These are phyloP conservation scores for Sardina pilchardus DNA, from an alignment of 2,113 vertebrate species.

Conservation along the genomic window DNA sequence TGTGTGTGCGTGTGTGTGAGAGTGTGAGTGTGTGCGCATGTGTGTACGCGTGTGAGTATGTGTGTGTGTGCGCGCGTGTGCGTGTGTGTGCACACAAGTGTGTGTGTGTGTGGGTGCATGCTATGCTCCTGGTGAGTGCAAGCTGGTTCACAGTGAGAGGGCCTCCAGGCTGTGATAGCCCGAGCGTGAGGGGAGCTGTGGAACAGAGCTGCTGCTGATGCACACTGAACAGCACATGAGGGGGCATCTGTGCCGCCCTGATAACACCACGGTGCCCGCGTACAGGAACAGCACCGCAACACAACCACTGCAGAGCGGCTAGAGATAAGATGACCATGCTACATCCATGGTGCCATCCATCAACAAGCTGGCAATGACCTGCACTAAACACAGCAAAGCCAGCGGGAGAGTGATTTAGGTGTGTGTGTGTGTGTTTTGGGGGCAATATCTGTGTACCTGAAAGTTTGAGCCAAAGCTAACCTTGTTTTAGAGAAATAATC, in stretches of 20 bases:
- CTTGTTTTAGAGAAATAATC: slow-evolving; percentile 2
- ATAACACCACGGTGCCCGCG: background rate
- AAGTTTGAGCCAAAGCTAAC: background rate
- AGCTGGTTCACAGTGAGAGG: background rate
- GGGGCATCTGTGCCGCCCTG: background rate
- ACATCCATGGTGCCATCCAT: background rate
- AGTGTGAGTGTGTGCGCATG: background rate
- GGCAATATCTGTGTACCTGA: background rate
- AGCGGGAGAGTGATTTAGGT: background rate
- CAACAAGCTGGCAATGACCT: background rate
- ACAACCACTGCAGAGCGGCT: background rate
- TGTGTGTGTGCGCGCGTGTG: slow-evolving; percentile 3
- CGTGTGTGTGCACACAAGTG: background rate
- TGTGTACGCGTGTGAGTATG: too few relatives aligned
- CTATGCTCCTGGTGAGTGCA: too few relatives aligned
- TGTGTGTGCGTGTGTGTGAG: background rate
- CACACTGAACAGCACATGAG: background rate
- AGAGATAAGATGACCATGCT: background rate
- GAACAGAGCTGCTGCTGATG: background rate
- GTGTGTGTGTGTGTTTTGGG: background rate
- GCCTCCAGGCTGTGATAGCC: background rate
- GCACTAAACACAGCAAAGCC: background rate
- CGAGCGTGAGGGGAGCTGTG: background rate
- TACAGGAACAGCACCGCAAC: background rate
- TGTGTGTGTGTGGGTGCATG: background rate